phyloP scores from a whole-genome alignment of 37 sponge, comb jelly and placozoan genomes.

The Theonella swinhoei region DNA sequence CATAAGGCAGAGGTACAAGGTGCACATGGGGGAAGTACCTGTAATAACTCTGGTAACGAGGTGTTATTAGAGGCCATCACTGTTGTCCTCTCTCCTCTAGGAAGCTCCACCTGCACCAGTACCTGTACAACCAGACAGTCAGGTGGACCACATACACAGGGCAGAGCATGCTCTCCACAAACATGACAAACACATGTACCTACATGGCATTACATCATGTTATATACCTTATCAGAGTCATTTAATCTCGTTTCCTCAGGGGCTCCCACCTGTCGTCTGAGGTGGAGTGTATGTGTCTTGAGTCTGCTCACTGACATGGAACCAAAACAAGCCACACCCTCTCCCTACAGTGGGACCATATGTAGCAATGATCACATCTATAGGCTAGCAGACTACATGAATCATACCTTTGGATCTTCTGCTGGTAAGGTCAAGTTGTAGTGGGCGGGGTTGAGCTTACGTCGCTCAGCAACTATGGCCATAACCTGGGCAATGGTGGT shows the following conservation, averaged over 20 bases:
- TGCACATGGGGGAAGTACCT: too few species aligned
- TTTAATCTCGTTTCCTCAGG: too few species aligned
- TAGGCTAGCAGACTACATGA: not conserved
- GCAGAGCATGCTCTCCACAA: too few species aligned
- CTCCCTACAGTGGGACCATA: not conserved
- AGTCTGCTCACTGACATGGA: not conserved
- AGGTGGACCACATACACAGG: too few species aligned
- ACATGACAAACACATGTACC: too few species aligned
- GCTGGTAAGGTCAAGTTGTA: constrained; percentile 30
- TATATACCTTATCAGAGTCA: too few species aligned
- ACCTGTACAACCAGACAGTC: too few species aligned
- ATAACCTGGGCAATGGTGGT: constrained; percentile 28
- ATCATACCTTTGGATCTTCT: not conserved
- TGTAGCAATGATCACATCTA: not conserved
- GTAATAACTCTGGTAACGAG: constrained; percentile 27
- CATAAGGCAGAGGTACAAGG: too few species aligned
- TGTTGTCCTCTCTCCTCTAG: constrained; percentile 22
- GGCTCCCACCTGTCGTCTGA: not conserved
- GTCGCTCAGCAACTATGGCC: constrained; percentile 1
- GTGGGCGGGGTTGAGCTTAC: constrained; percentile 37
- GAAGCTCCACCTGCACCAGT: constrained; percentile 48
- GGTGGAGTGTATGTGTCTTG: not conserved
- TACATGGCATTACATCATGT: too few species aligned
- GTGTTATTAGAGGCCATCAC: constrained; percentile 19
- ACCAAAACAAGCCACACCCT: not conserved